Evolutionary conservation across 2,888 invertebrate species (phyloP), one percentile per base, ranked within the genome.

Genomic region (Nomada goodeniana): DNA sequence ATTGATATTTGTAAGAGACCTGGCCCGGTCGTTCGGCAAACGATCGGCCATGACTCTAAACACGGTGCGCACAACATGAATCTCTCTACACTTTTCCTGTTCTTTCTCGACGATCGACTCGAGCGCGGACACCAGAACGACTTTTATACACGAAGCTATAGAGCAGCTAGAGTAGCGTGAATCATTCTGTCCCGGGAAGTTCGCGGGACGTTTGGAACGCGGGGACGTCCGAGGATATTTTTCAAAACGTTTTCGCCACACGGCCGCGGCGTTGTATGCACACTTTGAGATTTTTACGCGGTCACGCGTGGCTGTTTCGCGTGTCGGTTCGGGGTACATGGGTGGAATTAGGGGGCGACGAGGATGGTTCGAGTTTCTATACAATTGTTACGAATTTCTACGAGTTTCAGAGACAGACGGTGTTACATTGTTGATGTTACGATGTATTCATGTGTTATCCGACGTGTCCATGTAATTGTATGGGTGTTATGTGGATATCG

Each of bases 51-150:
- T 61, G 79, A 36, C 69, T 74, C 81, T 59, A 61, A 82, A 80
- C 73, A 81, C 72, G 82, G 82, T 83, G 76, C 82, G 86, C 83
- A 84, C 87, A 86, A 86, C 86, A 88, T 71, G 70, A 77, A 85
- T 85, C 82, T 69, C 85, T 85, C 76, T 80, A 77, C 75, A 55
- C 73, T 73, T 63, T 73, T 76, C 69, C 68, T 76, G 76, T 74
- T 82, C 71, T 74, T 74, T 82, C 74, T 68, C 71, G 74, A 72
- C 83, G 85, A 85, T 87, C 88, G 76, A 47, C 83, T 87, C 86
- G 83, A 85, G 81, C 85, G 83, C 83, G 81, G 83, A 76, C 29
- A 76, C 72, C 70, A 20, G 61, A 63, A 77, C 69, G 72, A 84
- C 59, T 84, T 86, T 87, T 80, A 65, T 77, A 84, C 72, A 47